These are phyloP conservation scores for Poeciliopsis occidentalis DNA, from an alignment of 2,113 vertebrate genomes.

Conservation along the genomic window DNA sequence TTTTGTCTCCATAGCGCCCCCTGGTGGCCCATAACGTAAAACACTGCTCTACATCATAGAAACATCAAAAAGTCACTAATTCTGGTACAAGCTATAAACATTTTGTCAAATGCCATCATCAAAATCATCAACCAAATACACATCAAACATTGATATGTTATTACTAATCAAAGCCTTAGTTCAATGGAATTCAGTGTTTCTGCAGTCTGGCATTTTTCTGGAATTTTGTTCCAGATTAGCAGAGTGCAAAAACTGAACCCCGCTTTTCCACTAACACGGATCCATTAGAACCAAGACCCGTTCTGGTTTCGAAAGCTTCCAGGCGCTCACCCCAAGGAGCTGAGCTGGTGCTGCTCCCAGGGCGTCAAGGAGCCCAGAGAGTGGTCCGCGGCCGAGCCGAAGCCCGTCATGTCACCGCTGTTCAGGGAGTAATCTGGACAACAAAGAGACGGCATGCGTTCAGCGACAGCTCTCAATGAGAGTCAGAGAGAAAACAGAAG, in stretches of 20 bases:
- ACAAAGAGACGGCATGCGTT: neutral
- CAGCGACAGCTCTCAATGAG: neutral
- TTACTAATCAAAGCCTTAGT: too few relatives aligned
- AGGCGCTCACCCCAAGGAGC: constrained; percentile 88
- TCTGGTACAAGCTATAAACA: too few relatives aligned
- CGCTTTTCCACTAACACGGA: neutral
- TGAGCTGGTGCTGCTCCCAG: constrained; percentile 92
- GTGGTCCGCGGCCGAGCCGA: constrained; percentile 85
- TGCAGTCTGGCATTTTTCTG: neutral
- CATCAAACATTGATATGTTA: too few relatives aligned
- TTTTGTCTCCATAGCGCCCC: too few relatives aligned
- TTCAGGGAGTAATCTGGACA: constrained; percentile 89
- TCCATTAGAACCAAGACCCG: neutral
- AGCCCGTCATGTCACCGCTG: constrained; percentile 90
- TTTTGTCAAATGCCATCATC: too few relatives aligned
- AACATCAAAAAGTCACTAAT: too few relatives aligned
- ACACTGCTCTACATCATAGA: too few relatives aligned
- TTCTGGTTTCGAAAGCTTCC: neutral
- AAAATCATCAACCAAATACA: too few relatives aligned
- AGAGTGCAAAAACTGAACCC: neutral
- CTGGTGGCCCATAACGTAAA: too few relatives aligned
- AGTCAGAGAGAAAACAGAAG: neutral
- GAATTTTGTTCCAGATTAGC: neutral
- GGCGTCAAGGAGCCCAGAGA: constrained; percentile 86
- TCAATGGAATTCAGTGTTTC: neutral